Evolutionary conservation across 2,888 invertebrate species (phyloP).

Genomic region (Sylvicola fuscatus): DNA sequence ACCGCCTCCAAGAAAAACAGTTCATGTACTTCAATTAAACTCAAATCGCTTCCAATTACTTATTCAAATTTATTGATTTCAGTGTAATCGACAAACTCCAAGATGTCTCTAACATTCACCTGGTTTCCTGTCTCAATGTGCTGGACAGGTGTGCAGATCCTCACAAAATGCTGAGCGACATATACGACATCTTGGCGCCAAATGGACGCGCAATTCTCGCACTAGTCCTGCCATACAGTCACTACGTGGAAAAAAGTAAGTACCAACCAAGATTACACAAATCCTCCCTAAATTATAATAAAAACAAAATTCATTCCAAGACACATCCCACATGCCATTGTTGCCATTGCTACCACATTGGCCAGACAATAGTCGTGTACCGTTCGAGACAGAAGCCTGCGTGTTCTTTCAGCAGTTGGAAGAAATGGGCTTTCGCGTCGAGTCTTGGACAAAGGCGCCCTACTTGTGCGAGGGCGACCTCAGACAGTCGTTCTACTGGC

Average conservation of each 20-base stretch:
- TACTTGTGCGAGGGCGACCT: slow-evolving; percentile 96
- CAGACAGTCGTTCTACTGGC: slow-evolving; percentile 74
- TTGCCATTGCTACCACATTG: slow-evolving; percentile 28
- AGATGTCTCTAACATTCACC: slow-evolving; percentile 18
- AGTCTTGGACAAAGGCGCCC: slow-evolving; percentile 76
- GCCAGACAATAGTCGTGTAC: slow-evolving; percentile 40
- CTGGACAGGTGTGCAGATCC: slow-evolving; percentile 86
- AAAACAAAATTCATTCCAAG: slow-evolving; percentile 19
- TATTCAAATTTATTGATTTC: slow-evolving; percentile 5
- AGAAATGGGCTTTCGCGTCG: slow-evolving; percentile 45
- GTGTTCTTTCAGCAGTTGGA: slow-evolving; percentile 40
- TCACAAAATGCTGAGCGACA: slow-evolving; percentile 50
- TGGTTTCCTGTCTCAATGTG: slow-evolving; percentile 60
- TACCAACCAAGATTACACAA: slow-evolving; percentile 3
- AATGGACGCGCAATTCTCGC: slow-evolving; percentile 68
- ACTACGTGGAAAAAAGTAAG: slow-evolving; percentile 78
- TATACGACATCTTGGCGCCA: slow-evolving; percentile 46
- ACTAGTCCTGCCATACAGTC: slow-evolving; percentile 79
- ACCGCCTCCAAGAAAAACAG: slow-evolving; percentile 50
- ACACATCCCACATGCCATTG: slow-evolving; percentile 34
- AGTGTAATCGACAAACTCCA: slow-evolving; percentile 20
- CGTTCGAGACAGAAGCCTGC: slow-evolving; percentile 61
- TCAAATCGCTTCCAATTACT: not conserved
- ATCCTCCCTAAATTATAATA: no score
- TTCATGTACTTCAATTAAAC: slow-evolving; percentile 34